Evolutionary conservation across 2,888 invertebrate genomes (phyloP).

Genomic region (Enoplolaimus lenunculus): DNA sequence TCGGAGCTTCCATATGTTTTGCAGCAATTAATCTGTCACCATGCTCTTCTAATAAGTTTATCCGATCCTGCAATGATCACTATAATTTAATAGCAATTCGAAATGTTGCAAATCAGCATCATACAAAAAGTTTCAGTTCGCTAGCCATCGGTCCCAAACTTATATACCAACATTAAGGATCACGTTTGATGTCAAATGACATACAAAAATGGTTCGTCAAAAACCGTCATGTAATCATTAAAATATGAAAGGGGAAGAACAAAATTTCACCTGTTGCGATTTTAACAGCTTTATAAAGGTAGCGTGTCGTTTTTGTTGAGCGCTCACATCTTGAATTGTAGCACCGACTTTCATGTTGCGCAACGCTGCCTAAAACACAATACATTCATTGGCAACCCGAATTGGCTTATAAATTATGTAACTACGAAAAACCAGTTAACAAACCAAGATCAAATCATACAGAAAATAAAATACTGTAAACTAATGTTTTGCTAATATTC

Average conservation of each 20-base stretch:
- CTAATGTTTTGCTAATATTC: too few relatives aligned
- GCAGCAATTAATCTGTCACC: slow-evolving; percentile 71
- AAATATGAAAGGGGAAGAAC: too few relatives aligned
- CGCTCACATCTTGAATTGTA: slow-evolving; percentile 64
- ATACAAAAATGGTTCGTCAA: too few relatives aligned
- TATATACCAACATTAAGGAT: neutral
- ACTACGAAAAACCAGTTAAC: too few relatives aligned
- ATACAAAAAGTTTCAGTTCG: neutral
- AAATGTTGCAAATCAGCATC: neutral
- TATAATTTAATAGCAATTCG: slow-evolving; percentile 26
- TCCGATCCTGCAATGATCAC: slow-evolving; percentile 52
- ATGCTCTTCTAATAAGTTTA: slow-evolving; percentile 44
- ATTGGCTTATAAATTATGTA: too few relatives aligned
- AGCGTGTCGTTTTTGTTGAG: slow-evolving; percentile 76
- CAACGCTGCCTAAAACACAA: slow-evolving; percentile 36
- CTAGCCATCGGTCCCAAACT: neutral
- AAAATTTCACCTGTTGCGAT: slow-evolving; percentile 46
- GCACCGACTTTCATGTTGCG: slow-evolving; percentile 37
- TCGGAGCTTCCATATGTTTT: slow-evolving; percentile 67
- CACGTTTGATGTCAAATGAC: too few relatives aligned
- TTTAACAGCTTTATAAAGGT: slow-evolving; percentile 79
- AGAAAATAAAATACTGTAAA: too few relatives aligned
- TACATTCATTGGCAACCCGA: too few relatives aligned
- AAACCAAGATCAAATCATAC: too few relatives aligned
- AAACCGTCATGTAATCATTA: too few relatives aligned